phyloP scores from a whole-genome alignment of 2,797 vertebrate species.

The Graptemys geographica region DNA sequence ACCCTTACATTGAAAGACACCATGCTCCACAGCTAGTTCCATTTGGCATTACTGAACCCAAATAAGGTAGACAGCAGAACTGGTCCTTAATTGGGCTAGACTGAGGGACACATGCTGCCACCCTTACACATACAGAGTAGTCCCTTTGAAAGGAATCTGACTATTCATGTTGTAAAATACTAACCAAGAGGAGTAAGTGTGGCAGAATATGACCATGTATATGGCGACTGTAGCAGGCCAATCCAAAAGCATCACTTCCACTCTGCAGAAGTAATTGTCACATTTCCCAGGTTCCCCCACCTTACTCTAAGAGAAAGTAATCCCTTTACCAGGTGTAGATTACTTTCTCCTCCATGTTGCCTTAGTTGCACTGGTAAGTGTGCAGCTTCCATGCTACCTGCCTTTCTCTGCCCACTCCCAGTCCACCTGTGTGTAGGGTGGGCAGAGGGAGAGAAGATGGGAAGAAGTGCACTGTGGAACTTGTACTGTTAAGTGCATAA shows the following conservation, averaged over 20 bases:
- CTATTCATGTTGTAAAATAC: neutral
- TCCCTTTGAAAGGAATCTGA: neutral
- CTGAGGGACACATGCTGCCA: neutral
- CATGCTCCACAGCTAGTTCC: neutral
- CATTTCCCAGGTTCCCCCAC: neutral
- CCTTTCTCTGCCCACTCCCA: neutral
- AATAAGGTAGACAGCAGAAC: neutral
- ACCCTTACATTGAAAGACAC: neutral
- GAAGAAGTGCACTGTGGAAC: neutral
- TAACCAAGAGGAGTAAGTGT: neutral
- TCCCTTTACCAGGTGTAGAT: neutral
- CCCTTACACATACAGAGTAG: neutral
- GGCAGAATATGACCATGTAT: neutral
- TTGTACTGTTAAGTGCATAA: neutral
- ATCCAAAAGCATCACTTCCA: neutral
- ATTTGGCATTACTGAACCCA: neutral
- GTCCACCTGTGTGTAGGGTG: neutral
- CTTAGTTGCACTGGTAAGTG: neutral
- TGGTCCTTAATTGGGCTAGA: neutral
- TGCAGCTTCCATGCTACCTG: neutral
- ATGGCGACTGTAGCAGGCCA: neutral
- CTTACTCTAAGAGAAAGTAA: neutral
- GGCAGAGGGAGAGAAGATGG: neutral
- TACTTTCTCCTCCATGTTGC: neutral
- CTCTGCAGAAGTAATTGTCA: neutral